A percentile compares a stretch with the other conserved stretches of the same genome.
phyloP scores from a whole-genome alignment of 2,888 invertebrate genomes.

The Chesias legatella region DNA sequence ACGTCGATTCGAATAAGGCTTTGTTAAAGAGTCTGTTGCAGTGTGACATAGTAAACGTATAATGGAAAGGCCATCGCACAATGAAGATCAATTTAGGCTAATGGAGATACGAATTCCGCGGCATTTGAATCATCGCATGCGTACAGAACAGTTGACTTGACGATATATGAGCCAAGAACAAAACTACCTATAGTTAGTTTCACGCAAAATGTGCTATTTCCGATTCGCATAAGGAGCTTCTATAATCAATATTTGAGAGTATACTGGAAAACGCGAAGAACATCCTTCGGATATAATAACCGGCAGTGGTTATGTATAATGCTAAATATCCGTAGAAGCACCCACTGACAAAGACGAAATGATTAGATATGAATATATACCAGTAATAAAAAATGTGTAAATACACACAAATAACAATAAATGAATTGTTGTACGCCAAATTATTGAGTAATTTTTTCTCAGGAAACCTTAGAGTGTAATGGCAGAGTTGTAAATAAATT shows the following conservation, averaged over 20 bases:
- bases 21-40: slow-evolving; percentile 45
- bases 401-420: too few species aligned
- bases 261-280: slow-evolving; percentile 4
- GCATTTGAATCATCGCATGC: slow-evolving; percentile 29
- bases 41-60: slow-evolving; percentile 46
- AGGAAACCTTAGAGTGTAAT: too few species aligned
- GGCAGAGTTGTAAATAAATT: too few species aligned
- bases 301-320: background rate
- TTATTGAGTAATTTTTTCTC: too few species aligned
- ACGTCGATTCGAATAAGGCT: slow-evolving; percentile 31
- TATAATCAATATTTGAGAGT: background rate
- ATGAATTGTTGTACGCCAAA: too few species aligned
- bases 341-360: too few species aligned
- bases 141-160: slow-evolving; percentile 14
- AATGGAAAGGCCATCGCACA: slow-evolving; percentile 53
- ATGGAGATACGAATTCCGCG: slow-evolving; percentile 51
- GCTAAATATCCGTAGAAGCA: too few species aligned
- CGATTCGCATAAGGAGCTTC: background rate
- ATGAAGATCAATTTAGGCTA: slow-evolving; percentile 64
- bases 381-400: too few species aligned
- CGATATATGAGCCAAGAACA: background rate
- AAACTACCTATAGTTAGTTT: background rate
- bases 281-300: slow-evolving; percentile 1
- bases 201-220: background rate
- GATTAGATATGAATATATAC: too few species aligned